Evolutionary conservation across 2,888 invertebrate species (phyloP).

Genomic region (Hybos culiciformis): DNA sequence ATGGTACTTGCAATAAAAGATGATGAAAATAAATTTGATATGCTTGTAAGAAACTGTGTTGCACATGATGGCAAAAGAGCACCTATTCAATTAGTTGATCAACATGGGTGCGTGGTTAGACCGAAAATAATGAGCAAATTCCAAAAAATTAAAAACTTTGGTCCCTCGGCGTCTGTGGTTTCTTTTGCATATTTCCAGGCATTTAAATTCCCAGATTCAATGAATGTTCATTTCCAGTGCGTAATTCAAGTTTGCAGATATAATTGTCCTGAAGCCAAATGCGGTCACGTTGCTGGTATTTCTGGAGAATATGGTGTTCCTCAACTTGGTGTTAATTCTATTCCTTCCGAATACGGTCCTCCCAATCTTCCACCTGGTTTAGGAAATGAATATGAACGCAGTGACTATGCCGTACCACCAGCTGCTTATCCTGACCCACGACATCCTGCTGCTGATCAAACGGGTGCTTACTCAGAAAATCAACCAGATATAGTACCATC

Average conservation of each 20-base stretch:
- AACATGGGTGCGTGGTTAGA: slow-evolving; percentile 83
- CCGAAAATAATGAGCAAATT: slow-evolving; percentile 92
- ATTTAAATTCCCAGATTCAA: slow-evolving; percentile 91
- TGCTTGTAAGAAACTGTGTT: slow-evolving; percentile 87
- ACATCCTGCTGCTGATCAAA: slow-evolving; percentile 71
- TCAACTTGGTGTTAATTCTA: slow-evolving; percentile 41
- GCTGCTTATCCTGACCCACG: slow-evolving; percentile 78
- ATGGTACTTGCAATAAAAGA: slow-evolving; percentile 94
- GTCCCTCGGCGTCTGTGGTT: slow-evolving; percentile 84
- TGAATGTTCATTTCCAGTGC: slow-evolving; percentile 96
- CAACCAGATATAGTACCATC: slow-evolving; percentile 67
- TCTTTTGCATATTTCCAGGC: slow-evolving; percentile 95
- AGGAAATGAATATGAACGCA: slow-evolving; percentile 29
- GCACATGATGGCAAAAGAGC: slow-evolving; percentile 90
- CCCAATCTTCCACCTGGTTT: slow-evolving; percentile 26
- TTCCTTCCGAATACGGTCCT: slow-evolving; percentile 47
- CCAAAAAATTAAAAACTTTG: slow-evolving; percentile 92
- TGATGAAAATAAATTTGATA: slow-evolving; percentile 91
- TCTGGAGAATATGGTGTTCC: slow-evolving; percentile 51
- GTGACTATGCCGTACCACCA: slow-evolving; percentile 65
- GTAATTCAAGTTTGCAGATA: slow-evolving; percentile 89
- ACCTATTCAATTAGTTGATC: slow-evolving; percentile 84
- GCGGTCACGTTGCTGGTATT: slow-evolving; percentile 49
- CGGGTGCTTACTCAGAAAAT: slow-evolving; percentile 70
- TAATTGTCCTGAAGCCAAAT: slow-evolving; percentile 86